Base-by-base conservation (phyloP, 2,888 invertebrate genomes). In the Agrotis exclamationis region DNA sequence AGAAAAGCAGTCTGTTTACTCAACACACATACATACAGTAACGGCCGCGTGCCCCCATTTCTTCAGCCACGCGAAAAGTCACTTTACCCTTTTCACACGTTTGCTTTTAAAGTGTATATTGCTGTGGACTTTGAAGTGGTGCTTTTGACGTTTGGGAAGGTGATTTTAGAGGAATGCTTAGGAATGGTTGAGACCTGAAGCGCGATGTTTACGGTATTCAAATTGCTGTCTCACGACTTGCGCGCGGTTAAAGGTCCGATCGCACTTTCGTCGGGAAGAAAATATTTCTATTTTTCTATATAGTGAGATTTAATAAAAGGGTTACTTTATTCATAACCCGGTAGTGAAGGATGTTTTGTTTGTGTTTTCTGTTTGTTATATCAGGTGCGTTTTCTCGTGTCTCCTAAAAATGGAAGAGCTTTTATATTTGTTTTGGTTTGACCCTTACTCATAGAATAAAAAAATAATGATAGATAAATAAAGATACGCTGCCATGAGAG, bases 1-100 rank as follows among this genome's bases (percentile, higher is more conserved):
- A 95, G 94, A 94, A 93, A 96, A 95, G 91, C 92, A 88, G 91
- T 89, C 86, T 95, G 96, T 95, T 95, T 92, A 94, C 95, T 88
- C 92, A 94, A 94, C 95, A 94, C 89, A 95, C 94, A 95, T 95
- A 93, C 90, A 89, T 85, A 90, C 84, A 87, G 82, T 92, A 93
- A 91, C 93, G 88, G 90, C 86, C 87, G 86, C 87, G 89, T 93
- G 95, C 87, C 94, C 96, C 90, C 94, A 86, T 95, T 96, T 93
- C 82, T 51, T 45, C 67, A 68, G 86, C 79, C 92, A 93, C 72
- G 88, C 89, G 80, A 94, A 95, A 93, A 80, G 79, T 87, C 76
- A 84, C 84, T 82, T 83, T 74, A 90, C 80, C 80, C 89, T 85
- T 91, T 93, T 92, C 86, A 91, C 78, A 84, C 85, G 87, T 94